Base-by-base conservation (phyloP, 2,113 vertebrate species). In the Laterallus jamaicensis region DNA sequence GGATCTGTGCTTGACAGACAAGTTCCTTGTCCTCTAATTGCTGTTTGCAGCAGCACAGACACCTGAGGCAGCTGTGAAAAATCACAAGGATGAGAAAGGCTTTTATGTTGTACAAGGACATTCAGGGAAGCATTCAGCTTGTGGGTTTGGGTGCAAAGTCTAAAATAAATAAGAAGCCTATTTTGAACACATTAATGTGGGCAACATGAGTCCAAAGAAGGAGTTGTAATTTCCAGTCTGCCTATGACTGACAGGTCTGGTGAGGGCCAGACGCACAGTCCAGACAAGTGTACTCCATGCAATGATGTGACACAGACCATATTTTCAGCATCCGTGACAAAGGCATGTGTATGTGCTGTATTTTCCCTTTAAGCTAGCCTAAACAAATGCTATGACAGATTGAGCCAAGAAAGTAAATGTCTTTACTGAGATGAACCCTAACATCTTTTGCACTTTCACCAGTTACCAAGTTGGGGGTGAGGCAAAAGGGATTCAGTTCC, bases 21-120 rank as follows among this genome's bases (percentile, higher is more conserved):
- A 40, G 42, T 75, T 93, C 60, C 62, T 84, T 83, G 80, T 94
- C 86, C 60, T 95, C 74, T 94, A 95, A 94, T 95, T 93, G 77
- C 60, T 94, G 29, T 94, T 95, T 95, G 80, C 76, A 88, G 74
- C 60, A 35, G 7, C n/a, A 78, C 39, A 81, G 83, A 58, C 77
- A 92, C 73, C 66, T 84, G 80, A 96, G 82, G 80, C 69, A 82
- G 47, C 62, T 6, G 3, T 78, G n/a, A 82, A 92, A 93, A 91
- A 84, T 94, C 86, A 94, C 58, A 84, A 88, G 58, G n/a, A 54
- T 44, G 28, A 91, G 62, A 94, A 83, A 93, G 56, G 10, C 32
- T 96, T 93, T 93, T 73, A 73, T 92, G 58, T 50, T 84, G 35
- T 68, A 88, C 66, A 81, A 82, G 66, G 66, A 19, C 69, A 95